Conservation (phyloP, 2,797 vertebrate genomes). For the Chrysocyon brachyurus region DNA sequence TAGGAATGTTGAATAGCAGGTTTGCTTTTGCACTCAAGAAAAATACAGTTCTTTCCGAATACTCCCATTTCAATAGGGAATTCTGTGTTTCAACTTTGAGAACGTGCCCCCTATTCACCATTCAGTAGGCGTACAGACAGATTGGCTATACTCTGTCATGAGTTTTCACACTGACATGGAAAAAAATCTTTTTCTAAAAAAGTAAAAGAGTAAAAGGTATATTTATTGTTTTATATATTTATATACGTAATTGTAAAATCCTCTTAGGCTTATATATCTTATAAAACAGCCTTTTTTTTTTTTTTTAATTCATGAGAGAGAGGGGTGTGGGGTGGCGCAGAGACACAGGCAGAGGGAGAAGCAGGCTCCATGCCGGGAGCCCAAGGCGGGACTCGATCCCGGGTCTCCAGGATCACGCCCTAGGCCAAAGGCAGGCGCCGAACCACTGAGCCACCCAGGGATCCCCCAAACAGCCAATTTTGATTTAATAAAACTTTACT, state of each 20-base stretch:
- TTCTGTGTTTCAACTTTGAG: not conserved
- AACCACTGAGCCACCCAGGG: no score
- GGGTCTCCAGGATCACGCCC: no score
- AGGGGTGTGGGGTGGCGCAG: no score
- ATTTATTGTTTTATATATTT: not conserved
- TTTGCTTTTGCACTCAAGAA: constrained; percentile 1
- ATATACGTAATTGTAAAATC: not conserved
- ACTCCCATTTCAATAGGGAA: not conserved
- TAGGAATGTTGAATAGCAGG: not conserved
- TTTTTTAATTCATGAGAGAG: no score
- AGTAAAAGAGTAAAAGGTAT: not conserved
- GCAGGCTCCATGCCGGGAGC: no score
- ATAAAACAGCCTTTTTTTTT: not conserved
- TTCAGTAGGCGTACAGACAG: not conserved
- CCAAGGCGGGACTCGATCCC: no score
- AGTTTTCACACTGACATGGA: not conserved
- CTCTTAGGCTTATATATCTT: not conserved
- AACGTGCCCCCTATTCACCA: not conserved
- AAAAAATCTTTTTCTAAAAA: not conserved
- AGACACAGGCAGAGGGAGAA: no score
- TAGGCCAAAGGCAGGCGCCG: no score
- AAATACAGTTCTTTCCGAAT: not conserved
- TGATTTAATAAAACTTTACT: not conserved
- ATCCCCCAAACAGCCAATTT: not conserved
- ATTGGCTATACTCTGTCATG: not conserved